A percentile compares a stretch with the other conserved stretches of the same genome.
Evolutionary conservation across 2,113 vertebrate genomes (phyloP).

Genomic region (Cnemophilus loriae): DNA sequence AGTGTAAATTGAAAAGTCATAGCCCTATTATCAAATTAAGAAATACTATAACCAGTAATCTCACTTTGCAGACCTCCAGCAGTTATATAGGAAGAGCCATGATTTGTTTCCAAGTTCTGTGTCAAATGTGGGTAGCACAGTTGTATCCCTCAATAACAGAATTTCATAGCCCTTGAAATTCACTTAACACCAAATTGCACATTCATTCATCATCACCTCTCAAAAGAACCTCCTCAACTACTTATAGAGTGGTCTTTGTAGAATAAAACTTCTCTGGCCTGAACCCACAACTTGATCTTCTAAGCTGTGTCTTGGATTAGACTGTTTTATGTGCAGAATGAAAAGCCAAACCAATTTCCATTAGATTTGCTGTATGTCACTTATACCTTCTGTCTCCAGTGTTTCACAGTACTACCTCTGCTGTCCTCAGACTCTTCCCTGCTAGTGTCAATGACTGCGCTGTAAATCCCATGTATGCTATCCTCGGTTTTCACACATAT

Average conservation of each 20-base stretch:
- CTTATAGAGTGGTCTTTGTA: neutral
- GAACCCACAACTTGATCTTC: neutral
- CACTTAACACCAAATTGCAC: neutral
- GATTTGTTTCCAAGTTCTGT: neutral
- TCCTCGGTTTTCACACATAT: neutral
- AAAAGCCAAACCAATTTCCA: neutral
- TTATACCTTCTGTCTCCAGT: neutral
- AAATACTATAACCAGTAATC: neutral
- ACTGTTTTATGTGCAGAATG: neutral
- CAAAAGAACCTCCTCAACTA: neutral
- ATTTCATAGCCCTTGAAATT: neutral
- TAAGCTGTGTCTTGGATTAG: neutral
- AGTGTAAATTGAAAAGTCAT: neutral
- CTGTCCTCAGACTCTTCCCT: neutral
- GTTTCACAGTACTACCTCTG: neutral
- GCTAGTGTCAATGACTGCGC: neutral
- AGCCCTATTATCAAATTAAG: neutral
- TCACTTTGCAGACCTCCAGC: neutral
- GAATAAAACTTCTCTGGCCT: neutral
- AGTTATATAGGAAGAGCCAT: neutral
- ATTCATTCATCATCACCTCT: neutral
- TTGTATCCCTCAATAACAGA: neutral
- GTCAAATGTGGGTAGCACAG: neutral
- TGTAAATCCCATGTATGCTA: fast-evolving
- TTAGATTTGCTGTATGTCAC: neutral